A percentile compares a stretch with the other conserved stretches of the same genome.
Evolutionary conservation across 2,888 invertebrate genomes (phyloP).

Genomic region (Xestia rhomboidea): DNA sequence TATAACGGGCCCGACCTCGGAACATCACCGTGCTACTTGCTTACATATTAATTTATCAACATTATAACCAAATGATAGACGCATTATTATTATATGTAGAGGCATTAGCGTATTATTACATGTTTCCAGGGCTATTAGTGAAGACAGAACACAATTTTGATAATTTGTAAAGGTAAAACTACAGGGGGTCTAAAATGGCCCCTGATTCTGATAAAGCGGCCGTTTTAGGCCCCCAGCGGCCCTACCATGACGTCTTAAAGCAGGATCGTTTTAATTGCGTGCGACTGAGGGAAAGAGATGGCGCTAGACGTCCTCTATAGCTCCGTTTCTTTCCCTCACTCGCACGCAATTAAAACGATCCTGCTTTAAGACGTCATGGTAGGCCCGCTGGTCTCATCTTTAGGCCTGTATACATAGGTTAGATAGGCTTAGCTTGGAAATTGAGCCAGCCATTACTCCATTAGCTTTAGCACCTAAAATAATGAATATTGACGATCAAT

Average conservation of each 20-base stretch:
- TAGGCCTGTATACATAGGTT: background rate
- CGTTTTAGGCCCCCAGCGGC: background rate
- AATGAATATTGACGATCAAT: slow-evolving; percentile 50
- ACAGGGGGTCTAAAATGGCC: background rate
- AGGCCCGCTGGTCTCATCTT: background rate
- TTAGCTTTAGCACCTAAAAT: slow-evolving; percentile 14
- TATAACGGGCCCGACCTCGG: slow-evolving; percentile 69
- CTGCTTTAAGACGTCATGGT: no score
- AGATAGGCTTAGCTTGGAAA: slow-evolving; percentile 8
- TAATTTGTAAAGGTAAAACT: background rate
- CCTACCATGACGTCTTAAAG: no score
- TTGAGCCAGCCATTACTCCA: slow-evolving; percentile 3
- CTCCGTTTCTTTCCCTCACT: no score
- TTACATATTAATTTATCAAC: slow-evolving; percentile 47
- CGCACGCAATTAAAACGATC: no score
- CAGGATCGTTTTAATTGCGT: no score
- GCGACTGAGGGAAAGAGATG: no score
- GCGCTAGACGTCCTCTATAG: no score
- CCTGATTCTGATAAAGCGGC: background rate
- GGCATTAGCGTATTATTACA: slow-evolving; percentile 18
- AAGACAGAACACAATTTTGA: background rate
- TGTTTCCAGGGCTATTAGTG: slow-evolving; percentile 13
- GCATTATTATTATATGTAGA: no score
- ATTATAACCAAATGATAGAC: slow-evolving; percentile 3
- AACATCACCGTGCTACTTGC: slow-evolving; percentile 60